A percentile compares a stretch with the other conserved stretches of the same genome.
Conservation (phyloP, 2,113 vertebrate genomes). For the Mustelus asterias region DNA sequence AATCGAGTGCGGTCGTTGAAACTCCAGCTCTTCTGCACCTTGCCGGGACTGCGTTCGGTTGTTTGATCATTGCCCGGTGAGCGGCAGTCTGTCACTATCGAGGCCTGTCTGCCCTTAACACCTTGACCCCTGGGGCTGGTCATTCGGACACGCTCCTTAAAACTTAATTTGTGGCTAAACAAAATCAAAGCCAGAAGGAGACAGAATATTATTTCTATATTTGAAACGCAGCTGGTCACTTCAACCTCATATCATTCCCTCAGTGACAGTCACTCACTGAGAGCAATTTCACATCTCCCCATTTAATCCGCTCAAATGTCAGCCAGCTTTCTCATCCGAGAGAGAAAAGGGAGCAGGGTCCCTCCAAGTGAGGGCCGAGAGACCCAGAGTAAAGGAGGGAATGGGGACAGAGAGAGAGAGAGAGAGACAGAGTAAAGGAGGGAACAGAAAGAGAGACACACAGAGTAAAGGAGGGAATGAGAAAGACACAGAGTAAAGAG, state of each 20-base stretch:
- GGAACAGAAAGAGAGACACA: background rate
- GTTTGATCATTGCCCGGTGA: conserved; percentile 76
- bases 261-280: background rate
- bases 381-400: background rate
- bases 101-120: conserved; percentile 80
- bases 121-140: conserved; percentile 92
- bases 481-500: background rate
- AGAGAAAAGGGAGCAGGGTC: background rate
- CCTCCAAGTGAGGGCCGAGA: background rate
- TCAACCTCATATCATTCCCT: background rate
- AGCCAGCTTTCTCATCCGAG: background rate
- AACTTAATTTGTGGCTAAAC: conserved; percentile 87
- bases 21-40: conserved; percentile 98
- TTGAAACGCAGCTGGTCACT: background rate
- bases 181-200: conserved; percentile 45
- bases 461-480: background rate
- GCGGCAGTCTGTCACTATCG: conserved; percentile 70
- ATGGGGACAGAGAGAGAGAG: background rate
- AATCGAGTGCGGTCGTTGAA: conserved; percentile 94
- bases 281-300: background rate
- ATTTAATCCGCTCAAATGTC: background rate
- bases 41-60: conserved; percentile 79
- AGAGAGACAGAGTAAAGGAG: background rate
- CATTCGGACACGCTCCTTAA: conserved; percentile 90
- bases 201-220: conserved; percentile 4